Conservation (phyloP, 2,888 invertebrate genomes). For the Actias luna region DNA sequence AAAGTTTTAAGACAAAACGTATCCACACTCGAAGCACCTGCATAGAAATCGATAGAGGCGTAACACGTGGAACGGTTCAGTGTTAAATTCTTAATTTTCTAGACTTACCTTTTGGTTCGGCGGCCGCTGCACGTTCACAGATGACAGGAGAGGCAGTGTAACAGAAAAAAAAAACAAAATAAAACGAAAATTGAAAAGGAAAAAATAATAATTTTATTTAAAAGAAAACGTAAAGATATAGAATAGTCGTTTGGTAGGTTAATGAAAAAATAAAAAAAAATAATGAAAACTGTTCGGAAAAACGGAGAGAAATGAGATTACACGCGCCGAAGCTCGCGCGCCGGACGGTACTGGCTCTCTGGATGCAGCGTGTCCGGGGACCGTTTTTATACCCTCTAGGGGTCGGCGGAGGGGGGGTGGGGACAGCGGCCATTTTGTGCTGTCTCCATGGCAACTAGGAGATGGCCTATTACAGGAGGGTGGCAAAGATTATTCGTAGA, state of each 20-base stretch:
- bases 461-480: conserved; percentile 81
- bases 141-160: conserved; percentile 28
- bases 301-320: conserved; percentile 43
- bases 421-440: conserved; percentile 72
- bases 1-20: conserved; percentile 4
- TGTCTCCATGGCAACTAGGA: conserved; percentile 73
- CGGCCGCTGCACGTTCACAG: conserved; percentile 50
- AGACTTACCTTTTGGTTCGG: conserved; percentile 57
- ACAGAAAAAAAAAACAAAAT: conserved; percentile 33
- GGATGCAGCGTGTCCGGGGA: conserved; percentile 47
- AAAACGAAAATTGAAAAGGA: conserved; percentile 31
- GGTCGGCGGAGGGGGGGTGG: conserved; percentile 54
- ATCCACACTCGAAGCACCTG: conserved; percentile 42
- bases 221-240: conserved; percentile 20
- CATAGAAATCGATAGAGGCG: conserved; percentile 44
- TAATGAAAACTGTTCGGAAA: conserved; percentile 45
- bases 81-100: conserved; percentile 19
- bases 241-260: conserved; percentile 11
- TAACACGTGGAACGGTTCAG: conserved; percentile 4
- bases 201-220: conserved; percentile 37
- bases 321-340: conserved; percentile 48
- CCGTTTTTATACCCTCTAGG: conserved; percentile 63
- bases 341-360: conserved; percentile 71
- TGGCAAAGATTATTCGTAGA: conserved; percentile 77
- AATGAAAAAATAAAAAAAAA: conserved; percentile 28